Conservation (phyloP, 2,888 invertebrate species). For the Amphipoea oculea region DNA sequence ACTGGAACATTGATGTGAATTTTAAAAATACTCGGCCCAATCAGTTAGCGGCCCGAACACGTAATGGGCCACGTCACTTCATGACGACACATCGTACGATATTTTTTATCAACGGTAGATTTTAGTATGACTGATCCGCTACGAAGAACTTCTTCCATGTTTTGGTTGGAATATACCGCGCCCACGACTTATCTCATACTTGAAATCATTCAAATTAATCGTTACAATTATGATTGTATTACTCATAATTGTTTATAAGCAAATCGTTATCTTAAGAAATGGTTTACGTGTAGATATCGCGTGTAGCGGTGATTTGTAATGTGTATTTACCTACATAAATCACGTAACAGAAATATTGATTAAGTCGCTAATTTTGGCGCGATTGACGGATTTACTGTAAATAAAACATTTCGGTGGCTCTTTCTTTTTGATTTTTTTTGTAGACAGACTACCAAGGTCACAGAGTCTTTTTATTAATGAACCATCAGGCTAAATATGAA, state of each 20-base stretch:
- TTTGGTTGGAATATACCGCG: slow-evolving; percentile 59
- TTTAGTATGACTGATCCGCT: slow-evolving; percentile 66
- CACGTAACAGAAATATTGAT: slow-evolving; percentile 48
- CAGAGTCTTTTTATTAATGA: slow-evolving; percentile 7
- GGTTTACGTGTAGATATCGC: slow-evolving; percentile 47
- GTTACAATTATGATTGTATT: slow-evolving; percentile 47
- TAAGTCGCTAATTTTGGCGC: slow-evolving; percentile 28
- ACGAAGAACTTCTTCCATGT: slow-evolving; percentile 66
- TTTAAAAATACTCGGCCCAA: slow-evolving; percentile 67
- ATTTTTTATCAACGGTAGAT: slow-evolving; percentile 72
- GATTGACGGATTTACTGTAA: slow-evolving; percentile 40
- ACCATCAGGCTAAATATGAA: slow-evolving; percentile 3
- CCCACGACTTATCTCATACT: slow-evolving; percentile 58
- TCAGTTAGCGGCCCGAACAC: slow-evolving; percentile 62
- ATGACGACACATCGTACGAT: slow-evolving; percentile 86
- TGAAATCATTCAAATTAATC: slow-evolving; percentile 39
- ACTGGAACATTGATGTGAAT: slow-evolving; percentile 60
- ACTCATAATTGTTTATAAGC: slow-evolving; percentile 65
- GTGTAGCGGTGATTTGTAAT: slow-evolving; percentile 43
- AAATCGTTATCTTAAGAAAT: slow-evolving; percentile 58
- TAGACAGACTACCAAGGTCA: slow-evolving; percentile 7
- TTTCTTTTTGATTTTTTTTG: neutral
- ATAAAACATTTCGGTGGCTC: slow-evolving; percentile 3
- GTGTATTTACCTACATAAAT: slow-evolving; percentile 57
- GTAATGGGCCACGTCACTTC: slow-evolving; percentile 78